These are phyloP conservation scores for Mohoua ochrocephala DNA, from an alignment of 2,113 vertebrate species.

Conservation along the genomic window DNA sequence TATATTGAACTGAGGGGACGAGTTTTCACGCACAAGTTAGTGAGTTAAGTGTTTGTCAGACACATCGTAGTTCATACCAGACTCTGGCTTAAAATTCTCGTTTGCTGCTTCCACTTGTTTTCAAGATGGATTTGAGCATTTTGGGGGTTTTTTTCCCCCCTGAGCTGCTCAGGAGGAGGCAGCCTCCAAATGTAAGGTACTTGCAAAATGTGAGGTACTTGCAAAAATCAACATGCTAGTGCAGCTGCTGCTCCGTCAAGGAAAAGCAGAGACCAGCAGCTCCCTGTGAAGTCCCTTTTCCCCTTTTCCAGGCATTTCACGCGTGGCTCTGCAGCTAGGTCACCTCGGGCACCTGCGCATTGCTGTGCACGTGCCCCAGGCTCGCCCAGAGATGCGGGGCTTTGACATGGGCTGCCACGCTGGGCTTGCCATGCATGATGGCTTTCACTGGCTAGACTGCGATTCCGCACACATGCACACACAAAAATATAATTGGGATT, in stretches of 20 bases:
- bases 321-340: neutral
- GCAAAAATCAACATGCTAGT: neutral
- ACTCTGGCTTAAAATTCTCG: neutral
- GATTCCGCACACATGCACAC: neutral
- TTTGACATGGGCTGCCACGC: neutral
- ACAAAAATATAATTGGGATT: neutral
- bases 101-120: neutral
- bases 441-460: neutral
- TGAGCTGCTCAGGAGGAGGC: neutral
- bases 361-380: neutral
- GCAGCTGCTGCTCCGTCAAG: fast-evolving
- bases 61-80: neutral
- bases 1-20: neutral
- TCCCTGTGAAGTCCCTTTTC: neutral
- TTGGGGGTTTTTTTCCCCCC: fast-evolving
- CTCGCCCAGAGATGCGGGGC: neutral
- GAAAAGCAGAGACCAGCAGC: neutral
- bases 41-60: neutral
- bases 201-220: neutral
- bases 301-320: fast-evolving
- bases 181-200: neutral
- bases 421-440: neutral
- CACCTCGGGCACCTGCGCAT: fast-evolving
- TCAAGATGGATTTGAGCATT: neutral
- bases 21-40: neutral